Conservation (phyloP, 2,113 vertebrate species). For the Camarhynchus parvulus region DNA sequence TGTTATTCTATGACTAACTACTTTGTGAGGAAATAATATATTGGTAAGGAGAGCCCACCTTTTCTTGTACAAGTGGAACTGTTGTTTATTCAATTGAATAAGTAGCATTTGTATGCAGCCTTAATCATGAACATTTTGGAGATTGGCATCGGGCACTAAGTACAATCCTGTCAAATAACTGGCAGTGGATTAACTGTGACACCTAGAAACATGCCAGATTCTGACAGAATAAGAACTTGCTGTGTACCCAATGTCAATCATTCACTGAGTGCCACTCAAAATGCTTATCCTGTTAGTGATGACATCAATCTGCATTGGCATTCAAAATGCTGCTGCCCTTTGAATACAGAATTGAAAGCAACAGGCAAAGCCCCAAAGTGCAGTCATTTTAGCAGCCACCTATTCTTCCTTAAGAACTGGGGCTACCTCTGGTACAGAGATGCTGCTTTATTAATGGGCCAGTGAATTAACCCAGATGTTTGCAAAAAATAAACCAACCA, state of each 20-base stretch:
- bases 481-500: no score
- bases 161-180: conserved; percentile 65
- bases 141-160: conserved; percentile 53
- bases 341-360: conserved; percentile 38
- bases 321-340: conserved; percentile 36
- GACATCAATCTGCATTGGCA: conserved; percentile 48
- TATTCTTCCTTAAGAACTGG: not conserved
- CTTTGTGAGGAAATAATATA: not conserved
- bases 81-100: conserved; percentile 58
- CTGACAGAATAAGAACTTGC: conserved; percentile 68
- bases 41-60: not conserved
- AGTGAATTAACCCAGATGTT: not conserved
- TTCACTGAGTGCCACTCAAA: conserved; percentile 65
- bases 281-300: conserved; percentile 64
- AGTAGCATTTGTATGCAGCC: conserved; percentile 64
- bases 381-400: not conserved
- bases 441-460: not conserved
- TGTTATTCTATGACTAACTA: not conserved
- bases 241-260: conserved; percentile 66
- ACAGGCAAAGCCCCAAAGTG: not conserved
- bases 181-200: conserved; percentile 74
- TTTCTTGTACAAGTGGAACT: not conserved
- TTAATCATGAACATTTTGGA: conserved; percentile 60
- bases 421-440: fast-evolving
- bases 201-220: conserved; percentile 66